Evolutionary conservation across 2,888 invertebrate species (phyloP), one percentile per base, ranked within the genome.

Genomic region (Tolmerus cingulatus): DNA sequence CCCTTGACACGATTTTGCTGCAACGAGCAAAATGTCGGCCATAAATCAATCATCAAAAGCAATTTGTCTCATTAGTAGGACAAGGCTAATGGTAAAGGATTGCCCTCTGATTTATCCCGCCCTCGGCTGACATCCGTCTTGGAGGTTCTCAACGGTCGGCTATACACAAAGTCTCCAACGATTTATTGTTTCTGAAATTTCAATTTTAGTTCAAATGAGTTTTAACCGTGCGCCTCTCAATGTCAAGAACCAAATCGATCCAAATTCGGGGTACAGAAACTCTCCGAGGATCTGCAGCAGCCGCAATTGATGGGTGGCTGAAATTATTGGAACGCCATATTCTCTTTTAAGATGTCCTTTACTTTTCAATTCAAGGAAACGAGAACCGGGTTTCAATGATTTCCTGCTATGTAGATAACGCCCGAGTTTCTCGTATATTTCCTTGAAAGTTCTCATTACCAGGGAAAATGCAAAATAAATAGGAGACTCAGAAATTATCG

Each of bases 11-110:
- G 30, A 84, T 84, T 84, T 66, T 66, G 57, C 14, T 79, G 79
- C 66, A 84, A 19, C 30, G 46, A 55, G 81, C 82, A 66, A 27
- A 40, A 66, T 37, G 37, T 14, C 23, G 43, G 19, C 82, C n/a
- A 84, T 84, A 84, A 84, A 84, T 84, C 82, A 84, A 84, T 84
- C 82, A 84, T 84, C 66, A 40, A 66, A 51, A 84, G 82, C 82
- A 84, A 84, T 84, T 84, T 84, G 82, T 84, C 82, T 84, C 82
- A 84, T 84, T 84, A 84, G 57, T 66, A 14, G 66, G 57, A 57
- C 82, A 84, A 84, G 66, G 82, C 57, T 66, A 84, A 81, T 81
- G 55, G 81, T 55, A 81, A 81, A 84, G 82, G 82, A 84, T 84
- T 84, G 82, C 37, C 82, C 37, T 40, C 66, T 40, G 82, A 84